Evolutionary conservation across 2,797 vertebrate species (phyloP).

Genomic region (Manis javanica): DNA sequence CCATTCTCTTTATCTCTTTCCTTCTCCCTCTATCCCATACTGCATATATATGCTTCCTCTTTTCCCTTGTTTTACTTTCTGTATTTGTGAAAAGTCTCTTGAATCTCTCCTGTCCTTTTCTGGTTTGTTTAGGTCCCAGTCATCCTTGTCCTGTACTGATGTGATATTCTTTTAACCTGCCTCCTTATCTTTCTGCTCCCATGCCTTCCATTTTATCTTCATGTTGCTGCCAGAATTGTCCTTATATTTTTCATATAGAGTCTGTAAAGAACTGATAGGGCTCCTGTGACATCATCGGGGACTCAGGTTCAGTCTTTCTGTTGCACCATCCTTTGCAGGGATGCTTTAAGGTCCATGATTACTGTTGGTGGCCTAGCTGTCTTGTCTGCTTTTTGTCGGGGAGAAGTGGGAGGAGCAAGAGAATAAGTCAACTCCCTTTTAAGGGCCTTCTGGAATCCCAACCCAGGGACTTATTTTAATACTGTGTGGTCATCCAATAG

Average conservation of each 20-base stretch:
- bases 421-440: not conserved
- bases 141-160: not conserved
- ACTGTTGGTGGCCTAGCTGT: not conserved
- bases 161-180: not conserved
- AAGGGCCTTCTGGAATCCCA: not conserved
- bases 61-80: not conserved
- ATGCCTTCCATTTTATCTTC: conserved; percentile 8
- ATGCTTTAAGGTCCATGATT: not conserved
- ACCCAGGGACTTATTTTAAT: not conserved
- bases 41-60: not conserved
- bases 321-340: not conserved
- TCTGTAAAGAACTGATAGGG: not conserved
- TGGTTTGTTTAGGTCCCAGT: not conserved
- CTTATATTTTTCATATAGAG: not conserved
- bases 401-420: not conserved
- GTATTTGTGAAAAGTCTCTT: not conserved
- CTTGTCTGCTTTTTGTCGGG: not conserved
- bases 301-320: not conserved
- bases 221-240: not conserved
- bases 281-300: not conserved
- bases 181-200: not conserved
- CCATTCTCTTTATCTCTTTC: not conserved
- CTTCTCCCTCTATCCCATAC: not conserved
- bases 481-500: not conserved
- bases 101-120: not conserved